A percentile compares a stretch with the other conserved stretches of the same genome.
Evolutionary conservation across 2,113 vertebrate genomes (phyloP).

Genomic region (Ammospiza nelsoni): DNA sequence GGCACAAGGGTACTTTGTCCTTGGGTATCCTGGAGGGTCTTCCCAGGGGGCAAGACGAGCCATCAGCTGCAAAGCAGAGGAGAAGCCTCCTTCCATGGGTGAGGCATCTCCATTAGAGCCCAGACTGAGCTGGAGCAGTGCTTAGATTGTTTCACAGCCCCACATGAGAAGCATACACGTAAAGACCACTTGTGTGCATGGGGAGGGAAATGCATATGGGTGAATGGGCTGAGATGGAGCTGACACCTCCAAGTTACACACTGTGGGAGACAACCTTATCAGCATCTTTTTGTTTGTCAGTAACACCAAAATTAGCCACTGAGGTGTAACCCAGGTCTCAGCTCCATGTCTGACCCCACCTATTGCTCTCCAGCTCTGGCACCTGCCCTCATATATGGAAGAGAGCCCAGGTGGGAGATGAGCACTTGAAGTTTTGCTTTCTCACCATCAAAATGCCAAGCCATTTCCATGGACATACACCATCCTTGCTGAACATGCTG

Average conservation of each 20-base stretch:
- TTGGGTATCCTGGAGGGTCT: not conserved
- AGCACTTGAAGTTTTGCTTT: not conserved
- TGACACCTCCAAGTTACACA: not conserved
- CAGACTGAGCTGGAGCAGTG: not conserved
- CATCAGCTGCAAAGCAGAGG: not conserved
- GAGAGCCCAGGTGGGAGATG: not conserved
- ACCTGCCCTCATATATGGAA: not conserved
- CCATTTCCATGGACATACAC: rapidly evolving
- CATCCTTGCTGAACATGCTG: not conserved
- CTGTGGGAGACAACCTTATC: not conserved
- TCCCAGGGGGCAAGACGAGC: not conserved
- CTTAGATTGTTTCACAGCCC: not conserved
- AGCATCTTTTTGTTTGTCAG: not conserved
- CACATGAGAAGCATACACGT: rapidly evolving
- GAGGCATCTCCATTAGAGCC: not conserved
- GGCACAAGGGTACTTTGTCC: not conserved
- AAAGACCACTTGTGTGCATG: not conserved
- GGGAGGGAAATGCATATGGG: not conserved
- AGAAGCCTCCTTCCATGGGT: not conserved
- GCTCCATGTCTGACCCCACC: not conserved
- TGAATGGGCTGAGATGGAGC: not conserved
- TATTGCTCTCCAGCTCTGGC: not conserved
- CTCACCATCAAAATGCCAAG: not conserved
- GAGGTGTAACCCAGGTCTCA: not conserved
- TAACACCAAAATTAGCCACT: not conserved